Evolutionary conservation across 1,140 invertebrate genomes (phyloP), one percentile per base, ranked within the genome.

Genomic region (Cotesia glomerata): DNA sequence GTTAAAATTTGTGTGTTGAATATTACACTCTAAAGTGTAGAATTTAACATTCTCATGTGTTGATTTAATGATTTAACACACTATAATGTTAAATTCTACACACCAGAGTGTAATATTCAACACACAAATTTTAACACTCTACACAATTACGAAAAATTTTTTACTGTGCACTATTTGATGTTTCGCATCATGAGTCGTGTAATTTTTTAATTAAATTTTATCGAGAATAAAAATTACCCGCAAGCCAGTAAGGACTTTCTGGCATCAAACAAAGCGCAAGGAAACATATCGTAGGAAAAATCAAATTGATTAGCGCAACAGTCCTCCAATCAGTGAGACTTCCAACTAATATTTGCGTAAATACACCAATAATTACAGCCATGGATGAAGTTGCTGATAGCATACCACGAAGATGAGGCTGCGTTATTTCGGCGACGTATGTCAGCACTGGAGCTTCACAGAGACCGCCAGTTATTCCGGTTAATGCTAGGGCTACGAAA

Each of bases 381-480:
- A 93, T 91, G 1, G 91, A 90, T 14, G 93, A 91, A 11, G 92
- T 91, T 0, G 93, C 92, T 0, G 93, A 89, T 14, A 95, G 82
- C 73, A 92, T 90, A 4, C 94, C 94, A 36, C 93, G 88, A 11
- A 94, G 84, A 78, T 93, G 90, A 0, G 94, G 93, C 77, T 94
- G 91, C 2, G 93, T 93, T 7, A 95, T 90, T 84, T 95, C 94
- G 2, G 93, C 93, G 8, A 94, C 92, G 80, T 94, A 95, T 0
- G 93, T 94, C 75, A 95, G 84, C 86, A 94, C 93, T 3, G 93
- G 93, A 71, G 93, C 93, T 85, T 94, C 93, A 54, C 94, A 84
- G 0, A 95, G 81, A 61, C 93, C 93, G 63, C 93, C 93, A 3
- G 90, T 90, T 1, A 94, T 74, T 5, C 93, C 93, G 13, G 91